Evolutionary conservation across 2,888 invertebrate species (phyloP).

Genomic region (Octodonta nipae): DNA sequence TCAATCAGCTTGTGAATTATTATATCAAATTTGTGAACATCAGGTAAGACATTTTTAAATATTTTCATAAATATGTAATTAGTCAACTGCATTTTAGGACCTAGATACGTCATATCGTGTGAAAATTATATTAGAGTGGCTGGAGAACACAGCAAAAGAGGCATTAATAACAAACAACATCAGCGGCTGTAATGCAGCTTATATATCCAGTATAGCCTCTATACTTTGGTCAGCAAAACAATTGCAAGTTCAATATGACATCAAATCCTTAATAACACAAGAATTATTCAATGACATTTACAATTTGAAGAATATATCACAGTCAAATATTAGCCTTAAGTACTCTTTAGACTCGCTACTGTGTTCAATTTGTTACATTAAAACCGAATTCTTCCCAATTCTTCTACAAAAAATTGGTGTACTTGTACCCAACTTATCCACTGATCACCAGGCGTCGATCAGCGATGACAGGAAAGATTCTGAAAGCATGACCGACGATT

Average conservation of each 20-base stretch:
- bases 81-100: slow-evolving; percentile 32
- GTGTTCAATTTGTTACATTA: slow-evolving; percentile 75
- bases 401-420: slow-evolving; percentile 57
- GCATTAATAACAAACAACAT: slow-evolving; percentile 32
- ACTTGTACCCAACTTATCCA: slow-evolving; percentile 38
- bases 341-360: slow-evolving; percentile 73
- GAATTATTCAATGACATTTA: slow-evolving; percentile 66
- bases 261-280: slow-evolving; percentile 55
- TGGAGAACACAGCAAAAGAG: slow-evolving; percentile 44
- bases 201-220: slow-evolving; percentile 67
- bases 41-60: slow-evolving; percentile 21
- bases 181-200: slow-evolving; percentile 38
- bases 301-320: slow-evolving; percentile 60
- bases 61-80: neutral
- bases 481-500: slow-evolving; percentile 57
- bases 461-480: slow-evolving; percentile 44
- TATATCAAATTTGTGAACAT: slow-evolving; percentile 62
- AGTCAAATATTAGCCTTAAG: slow-evolving; percentile 60
- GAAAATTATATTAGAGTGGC: slow-evolving; percentile 59
- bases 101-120: slow-evolving; percentile 46
- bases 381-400: slow-evolving; percentile 61
- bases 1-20: slow-evolving; percentile 62
- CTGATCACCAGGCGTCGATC: slow-evolving; percentile 41
- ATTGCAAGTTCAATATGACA: slow-evolving; percentile 35
- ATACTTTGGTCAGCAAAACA: slow-evolving; percentile 63